Conservation (phyloP, 2,113 vertebrate genomes). For the Aspidoscelis tigris region DNA sequence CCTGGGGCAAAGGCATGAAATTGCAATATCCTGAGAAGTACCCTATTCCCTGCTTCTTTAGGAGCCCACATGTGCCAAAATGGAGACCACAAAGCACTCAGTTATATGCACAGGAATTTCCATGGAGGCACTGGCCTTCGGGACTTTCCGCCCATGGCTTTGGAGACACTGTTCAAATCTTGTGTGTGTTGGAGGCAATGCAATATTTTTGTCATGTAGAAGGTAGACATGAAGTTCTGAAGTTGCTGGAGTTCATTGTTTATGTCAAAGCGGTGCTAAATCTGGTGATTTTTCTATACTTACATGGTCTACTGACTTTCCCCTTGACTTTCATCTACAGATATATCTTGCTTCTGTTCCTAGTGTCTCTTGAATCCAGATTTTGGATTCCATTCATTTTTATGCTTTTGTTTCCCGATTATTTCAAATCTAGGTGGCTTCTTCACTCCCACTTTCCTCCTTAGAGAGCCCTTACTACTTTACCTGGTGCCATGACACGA, state of each 20-base stretch:
- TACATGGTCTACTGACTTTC: not conserved
- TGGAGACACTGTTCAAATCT: too few species aligned
- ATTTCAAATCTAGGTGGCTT: not conserved
- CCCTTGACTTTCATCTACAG: not conserved
- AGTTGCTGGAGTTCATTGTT: not conserved
- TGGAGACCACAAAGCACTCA: too few species aligned
- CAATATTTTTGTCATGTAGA: not conserved
- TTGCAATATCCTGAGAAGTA: too few species aligned
- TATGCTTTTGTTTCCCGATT: not conserved
- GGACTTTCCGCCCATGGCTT: too few species aligned
- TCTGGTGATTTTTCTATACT: not conserved
- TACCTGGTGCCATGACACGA: not conserved
- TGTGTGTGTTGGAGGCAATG: too few species aligned
- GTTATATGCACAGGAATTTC: not conserved
- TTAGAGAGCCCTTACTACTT: not conserved
- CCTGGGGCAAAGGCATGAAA: too few species aligned
- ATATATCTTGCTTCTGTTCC: not conserved
- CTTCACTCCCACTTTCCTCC: slow-evolving; percentile 15
- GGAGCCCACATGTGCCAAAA: too few species aligned
- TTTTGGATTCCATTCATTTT: not conserved
- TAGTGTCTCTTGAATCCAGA: not conserved
- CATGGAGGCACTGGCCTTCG: not conserved
- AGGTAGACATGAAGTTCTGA: not conserved
- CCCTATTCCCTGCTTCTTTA: too few species aligned
- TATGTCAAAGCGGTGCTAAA: not conserved